Conservation (phyloP, 2,888 invertebrate genomes). For the Anorthoa munda region DNA sequence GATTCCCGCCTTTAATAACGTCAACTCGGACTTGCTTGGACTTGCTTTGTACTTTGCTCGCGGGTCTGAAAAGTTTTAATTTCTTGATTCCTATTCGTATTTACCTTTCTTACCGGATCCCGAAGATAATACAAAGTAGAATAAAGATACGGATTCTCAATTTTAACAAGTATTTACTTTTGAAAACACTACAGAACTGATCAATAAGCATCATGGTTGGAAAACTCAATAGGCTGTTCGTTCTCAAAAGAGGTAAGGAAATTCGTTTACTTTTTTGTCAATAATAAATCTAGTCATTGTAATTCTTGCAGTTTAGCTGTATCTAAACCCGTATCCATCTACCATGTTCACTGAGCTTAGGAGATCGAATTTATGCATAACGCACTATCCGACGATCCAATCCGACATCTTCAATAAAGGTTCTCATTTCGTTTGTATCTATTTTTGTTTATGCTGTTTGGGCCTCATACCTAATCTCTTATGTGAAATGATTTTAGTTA, state of each 20-base stretch:
- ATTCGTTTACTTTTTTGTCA: neutral
- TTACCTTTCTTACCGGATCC: neutral
- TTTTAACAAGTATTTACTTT: neutral
- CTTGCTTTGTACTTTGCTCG: neutral
- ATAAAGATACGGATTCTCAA: neutral
- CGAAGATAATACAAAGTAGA: neutral
- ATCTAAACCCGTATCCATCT: neutral
- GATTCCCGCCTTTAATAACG: conserved; percentile 37
- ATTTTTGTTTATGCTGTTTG: neutral
- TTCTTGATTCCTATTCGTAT: neutral
- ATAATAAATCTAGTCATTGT: neutral
- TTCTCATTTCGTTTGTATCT: neutral
- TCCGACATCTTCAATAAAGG: too few relatives aligned
- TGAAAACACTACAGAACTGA: neutral
- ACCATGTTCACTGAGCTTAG: neutral
- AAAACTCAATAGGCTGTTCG: conserved; percentile 84
- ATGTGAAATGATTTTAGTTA: neutral
- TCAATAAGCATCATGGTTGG: conserved; percentile 77
- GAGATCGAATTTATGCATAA: too few relatives aligned
- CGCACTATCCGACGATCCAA: too few relatives aligned
- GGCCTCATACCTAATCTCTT: neutral
- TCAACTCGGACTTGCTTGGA: conserved; percentile 3
- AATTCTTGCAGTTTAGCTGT: neutral
- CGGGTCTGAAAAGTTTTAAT: neutral
- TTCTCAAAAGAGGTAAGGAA: conserved; percentile 85